These are phyloP conservation scores for Dusona sp. DNA, from an alignment of 2,888 invertebrate species.

Conservation along the genomic window DNA sequence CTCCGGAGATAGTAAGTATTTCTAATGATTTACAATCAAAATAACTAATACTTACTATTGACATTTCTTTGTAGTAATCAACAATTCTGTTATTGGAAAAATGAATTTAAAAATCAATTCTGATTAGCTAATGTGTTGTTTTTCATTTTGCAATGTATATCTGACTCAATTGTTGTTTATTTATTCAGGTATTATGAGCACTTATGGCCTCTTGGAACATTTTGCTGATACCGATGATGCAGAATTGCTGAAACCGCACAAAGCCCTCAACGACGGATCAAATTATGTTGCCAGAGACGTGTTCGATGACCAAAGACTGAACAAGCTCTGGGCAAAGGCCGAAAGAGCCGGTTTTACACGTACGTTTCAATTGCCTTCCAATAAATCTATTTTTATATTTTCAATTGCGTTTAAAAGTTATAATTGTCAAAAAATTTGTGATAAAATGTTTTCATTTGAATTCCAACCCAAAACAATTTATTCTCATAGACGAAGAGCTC, in stretches of 20 bases:
- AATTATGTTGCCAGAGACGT: slow-evolving; percentile 88
- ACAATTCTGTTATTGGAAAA: neutral
- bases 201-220: slow-evolving; percentile 92
- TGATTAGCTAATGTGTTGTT: neutral
- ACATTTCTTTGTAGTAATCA: neutral
- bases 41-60: neutral
- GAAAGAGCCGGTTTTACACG: slow-evolving; percentile 93
- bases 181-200: slow-evolving; percentile 89
- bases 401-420: neutral
- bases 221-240: slow-evolving; percentile 90
- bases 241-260: slow-evolving; percentile 86
- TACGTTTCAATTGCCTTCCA: slow-evolving; percentile 74
- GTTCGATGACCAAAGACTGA: slow-evolving; percentile 96
- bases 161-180: slow-evolving; percentile 6
- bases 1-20: neutral
- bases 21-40: neutral
- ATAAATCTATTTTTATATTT: neutral
- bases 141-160: too few relatives aligned
- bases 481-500: slow-evolving; percentile 89
- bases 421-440: neutral
- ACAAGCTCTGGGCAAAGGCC: slow-evolving; percentile 95
- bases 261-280: slow-evolving; percentile 84
- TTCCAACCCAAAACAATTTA: neutral
- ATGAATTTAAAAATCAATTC: neutral
- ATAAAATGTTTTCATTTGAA: neutral